Evolutionary conservation across 1,140 invertebrate species (phyloP), one percentile per base, ranked within the genome.

Genomic region (Acromyrmex charruanus): DNA sequence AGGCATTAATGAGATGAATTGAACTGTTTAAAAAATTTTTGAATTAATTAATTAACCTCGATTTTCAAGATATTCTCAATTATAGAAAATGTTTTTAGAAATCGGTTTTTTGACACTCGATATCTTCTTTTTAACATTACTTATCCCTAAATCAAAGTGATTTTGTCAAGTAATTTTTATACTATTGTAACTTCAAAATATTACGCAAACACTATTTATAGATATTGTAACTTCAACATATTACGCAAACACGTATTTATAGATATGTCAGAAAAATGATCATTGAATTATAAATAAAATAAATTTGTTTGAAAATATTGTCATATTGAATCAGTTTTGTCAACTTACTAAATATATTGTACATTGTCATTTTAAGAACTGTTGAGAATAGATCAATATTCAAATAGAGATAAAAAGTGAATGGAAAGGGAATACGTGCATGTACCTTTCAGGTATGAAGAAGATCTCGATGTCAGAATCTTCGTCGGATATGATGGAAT

Each of bases 401-500:
- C 10, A 55, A 9, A 59, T 2, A 25, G 4, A 31, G 6, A 61
- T 44, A 59, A 14, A 63, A 63, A 44, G 21, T 63, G 5, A 44
- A 31, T 18, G 12, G 10, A 49, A 66, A 79, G 10, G n/a, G 21
- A 18, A 55, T n/a, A 39, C 2, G 28, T 58, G 12, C 14, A 10
- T 69, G 2, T 61, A 31, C 28, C 88, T 93, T 92, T 87, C 96
- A 97, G 97, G 97, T 96, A 97, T 98, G 96, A 98, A 98, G 96
- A 98, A 98, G 94, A 98, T 97, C 93, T 98, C 98, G 92, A 97
- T 98, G 94, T 98, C 98, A 90, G 98, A 99, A 95, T 99, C 98
- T 82, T 98, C 98, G 91, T 99, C 98, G 90, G 98, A 99, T 95
- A 98, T 99, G 94, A 98, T 99, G 97, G 99, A 99, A 95, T 96